phyloP scores from a whole-genome alignment of 2,113 vertebrate species.

The Pagrus major region DNA sequence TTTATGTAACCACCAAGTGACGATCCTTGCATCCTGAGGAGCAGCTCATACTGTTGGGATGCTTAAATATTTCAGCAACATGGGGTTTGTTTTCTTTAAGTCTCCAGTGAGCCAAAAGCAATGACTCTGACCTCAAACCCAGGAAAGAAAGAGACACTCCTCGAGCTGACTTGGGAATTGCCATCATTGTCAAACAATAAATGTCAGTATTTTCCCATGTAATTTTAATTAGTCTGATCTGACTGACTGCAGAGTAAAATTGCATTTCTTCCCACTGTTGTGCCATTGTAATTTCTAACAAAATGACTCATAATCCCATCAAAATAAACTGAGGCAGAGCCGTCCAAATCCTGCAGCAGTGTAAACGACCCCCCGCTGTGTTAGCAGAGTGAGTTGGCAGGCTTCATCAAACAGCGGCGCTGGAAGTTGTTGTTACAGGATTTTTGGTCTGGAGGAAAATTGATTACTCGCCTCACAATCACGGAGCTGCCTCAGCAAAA shows the following conservation, averaged over 20 bases:
- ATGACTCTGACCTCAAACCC: slow-evolving; percentile 30
- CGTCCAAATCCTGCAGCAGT: slow-evolving; percentile 33
- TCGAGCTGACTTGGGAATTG: neutral
- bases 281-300: slow-evolving; percentile 23
- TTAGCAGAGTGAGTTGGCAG: slow-evolving; percentile 40
- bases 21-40: neutral
- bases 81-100: slow-evolving; percentile 51
- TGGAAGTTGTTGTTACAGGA: slow-evolving; percentile 55
- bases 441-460: slow-evolving; percentile 58
- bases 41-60: slow-evolving; percentile 8
- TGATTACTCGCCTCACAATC: slow-evolving; percentile 59
- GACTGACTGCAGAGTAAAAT: neutral
- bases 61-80: slow-evolving; percentile 56
- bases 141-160: neutral
- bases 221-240: slow-evolving; percentile 9
- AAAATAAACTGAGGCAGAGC: slow-evolving; percentile 34
- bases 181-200: slow-evolving; percentile 15
- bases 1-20: neutral
- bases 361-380: slow-evolving; percentile 43
- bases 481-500: slow-evolving; percentile 57
- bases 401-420: slow-evolving; percentile 56
- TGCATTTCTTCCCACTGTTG: neutral
- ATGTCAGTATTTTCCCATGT: slow-evolving; percentile 22
- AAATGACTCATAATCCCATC: slow-evolving; percentile 54
- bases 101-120: slow-evolving; percentile 24